Conservation (phyloP, 2,113 vertebrate species). For the Herpailurus yagouaroundi region DNA sequence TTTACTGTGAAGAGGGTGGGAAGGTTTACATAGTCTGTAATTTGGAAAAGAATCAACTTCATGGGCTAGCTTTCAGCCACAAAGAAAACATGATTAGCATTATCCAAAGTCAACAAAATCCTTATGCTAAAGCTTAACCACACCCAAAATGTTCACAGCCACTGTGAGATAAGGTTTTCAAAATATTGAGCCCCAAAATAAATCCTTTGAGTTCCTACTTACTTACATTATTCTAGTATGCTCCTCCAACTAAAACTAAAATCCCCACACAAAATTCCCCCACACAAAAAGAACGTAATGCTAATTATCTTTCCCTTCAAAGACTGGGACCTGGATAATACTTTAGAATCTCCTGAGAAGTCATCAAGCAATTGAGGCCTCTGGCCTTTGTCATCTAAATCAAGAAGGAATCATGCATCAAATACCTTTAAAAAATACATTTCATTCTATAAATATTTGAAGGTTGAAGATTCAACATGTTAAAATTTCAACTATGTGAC, state of each 20-base stretch:
- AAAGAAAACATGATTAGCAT: slow-evolving; percentile 20
- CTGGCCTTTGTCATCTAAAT: not conserved
- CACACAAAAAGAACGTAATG: not conserved
- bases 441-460: not conserved
- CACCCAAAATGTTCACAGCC: not conserved
- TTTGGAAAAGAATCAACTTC: slow-evolving; percentile 45
- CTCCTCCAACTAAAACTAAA: not conserved
- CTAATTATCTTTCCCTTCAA: not conserved
- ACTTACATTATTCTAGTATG: not conserved
- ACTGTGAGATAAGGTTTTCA: not conserved
- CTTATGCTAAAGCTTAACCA: slow-evolving; percentile 39
- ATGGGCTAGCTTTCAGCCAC: slow-evolving; percentile 11
- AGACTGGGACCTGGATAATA: not conserved
- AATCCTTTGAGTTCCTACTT: not conserved
- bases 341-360: not conserved
- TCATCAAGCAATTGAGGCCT: not conserved
- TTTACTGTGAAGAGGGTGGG: slow-evolving; percentile 40
- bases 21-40: slow-evolving; percentile 23
- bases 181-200: not conserved
- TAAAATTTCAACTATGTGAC: slow-evolving; percentile 7
- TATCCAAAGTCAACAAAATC: slow-evolving; percentile 52
- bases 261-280: not conserved
- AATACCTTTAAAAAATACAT: not conserved
- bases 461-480: not conserved
- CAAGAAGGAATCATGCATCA: not conserved